Percentiles rank a stretch among this genome's conserved stretches.
These are phyloP conservation scores for Halichondria panicea DNA, from an alignment of 37 sponge, comb jelly and placozoan species.

Conservation along the genomic window DNA sequence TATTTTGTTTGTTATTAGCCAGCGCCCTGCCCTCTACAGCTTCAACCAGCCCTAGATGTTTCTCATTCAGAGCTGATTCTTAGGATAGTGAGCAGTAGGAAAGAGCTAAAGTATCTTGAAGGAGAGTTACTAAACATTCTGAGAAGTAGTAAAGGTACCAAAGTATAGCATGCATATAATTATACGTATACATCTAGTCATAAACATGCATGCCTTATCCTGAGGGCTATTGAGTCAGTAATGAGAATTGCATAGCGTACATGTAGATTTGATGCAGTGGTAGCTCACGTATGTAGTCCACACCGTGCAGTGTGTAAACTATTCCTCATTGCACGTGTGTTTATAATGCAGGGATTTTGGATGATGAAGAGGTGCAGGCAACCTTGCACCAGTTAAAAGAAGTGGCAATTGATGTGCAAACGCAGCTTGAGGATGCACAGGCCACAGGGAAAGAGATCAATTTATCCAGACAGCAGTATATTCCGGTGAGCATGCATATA, in stretches of 20 bases:
- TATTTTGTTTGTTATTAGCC: neutral
- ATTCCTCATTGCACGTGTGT: too few species aligned
- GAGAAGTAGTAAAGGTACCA: conserved; percentile 30
- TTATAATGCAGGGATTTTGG: too few species aligned
- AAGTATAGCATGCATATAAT: too few species aligned
- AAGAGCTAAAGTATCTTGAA: conserved; percentile 35
- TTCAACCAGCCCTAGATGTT: conserved; percentile 45
- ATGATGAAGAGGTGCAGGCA: neutral
- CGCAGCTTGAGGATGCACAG: too few species aligned
- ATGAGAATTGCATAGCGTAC: too few species aligned
- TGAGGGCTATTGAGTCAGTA: neutral
- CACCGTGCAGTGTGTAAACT: too few species aligned
- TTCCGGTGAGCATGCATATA: too few species aligned
- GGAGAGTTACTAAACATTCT: conserved; percentile 44
- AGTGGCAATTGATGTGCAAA: conserved; percentile 14
- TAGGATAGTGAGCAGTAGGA: conserved; percentile 30
- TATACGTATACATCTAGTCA: too few species aligned
- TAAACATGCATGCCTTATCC: neutral
- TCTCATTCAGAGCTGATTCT: conserved; percentile 38
- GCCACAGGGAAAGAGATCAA: too few species aligned
- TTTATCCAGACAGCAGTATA: too few species aligned
- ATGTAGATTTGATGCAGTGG: too few species aligned
- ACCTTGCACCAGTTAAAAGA: neutral
- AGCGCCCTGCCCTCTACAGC: neutral
- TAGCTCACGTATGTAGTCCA: too few species aligned